Evolutionary conservation across 2,113 vertebrate genomes (phyloP), one percentile per base, ranked within the genome.

Genomic region (Cephalopholis sonnerati): DNA sequence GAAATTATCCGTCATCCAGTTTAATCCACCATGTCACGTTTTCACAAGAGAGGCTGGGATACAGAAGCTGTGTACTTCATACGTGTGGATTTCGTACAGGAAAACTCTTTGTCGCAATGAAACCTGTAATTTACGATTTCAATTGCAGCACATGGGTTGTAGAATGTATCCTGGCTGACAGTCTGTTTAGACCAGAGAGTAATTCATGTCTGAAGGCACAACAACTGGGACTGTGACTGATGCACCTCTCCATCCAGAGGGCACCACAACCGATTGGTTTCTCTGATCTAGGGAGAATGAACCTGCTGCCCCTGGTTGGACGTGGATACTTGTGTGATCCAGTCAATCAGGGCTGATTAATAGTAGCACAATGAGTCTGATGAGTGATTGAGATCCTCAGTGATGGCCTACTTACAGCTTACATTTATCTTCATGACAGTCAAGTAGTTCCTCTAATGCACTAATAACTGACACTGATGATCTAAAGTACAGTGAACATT

Each of bases 221-320:
- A 39, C 46, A 82, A 16, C 41, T 57, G 16, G 24, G 29, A 73
- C 44, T 41, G 68, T 79, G 83, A 89, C 74, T 63, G 83, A 90
- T 84, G 73, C 29, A 24, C 20, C 50, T 77, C 29, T 86, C 20
- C 63, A n/a, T 44, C 6, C 29, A 41, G 22, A 18, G 15, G 82
- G 68, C 69, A 64, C 48, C 44, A 63, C 48, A 75, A 69, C 9
- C 41, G 73, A 81, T 73, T 77, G 76, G 61, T 48, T 74, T 66
- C 32, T 78, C 46, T 85, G 58, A 81, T 50, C 46, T 7, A 62
- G 24, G 36, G 41, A 67, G 27, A 61, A 51, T 41, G 39, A 22
- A 57, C 65, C 54, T 53, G 1, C 22, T 46, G 62, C 29, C 46
- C 48, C 72, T 39, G 48, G 24, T 25, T 66, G 58, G 41, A 73